Percentiles rank a stretch among this genome's conserved stretches.
Conservation (phyloP, 2,113 vertebrate species). For the Corythornis vintsioides region DNA sequence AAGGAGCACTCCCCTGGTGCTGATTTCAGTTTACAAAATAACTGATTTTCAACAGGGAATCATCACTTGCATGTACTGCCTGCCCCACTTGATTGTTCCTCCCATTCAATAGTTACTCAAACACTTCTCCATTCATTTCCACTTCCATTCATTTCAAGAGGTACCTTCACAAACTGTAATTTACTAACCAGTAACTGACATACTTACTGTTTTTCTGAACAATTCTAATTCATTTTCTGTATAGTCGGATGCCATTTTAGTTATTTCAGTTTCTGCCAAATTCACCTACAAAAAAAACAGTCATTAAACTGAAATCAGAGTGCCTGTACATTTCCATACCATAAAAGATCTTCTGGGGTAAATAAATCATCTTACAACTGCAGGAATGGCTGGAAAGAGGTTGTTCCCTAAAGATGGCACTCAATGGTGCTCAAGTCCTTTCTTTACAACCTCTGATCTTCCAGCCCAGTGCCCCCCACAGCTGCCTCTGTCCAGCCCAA, state of each 20-base stretch:
- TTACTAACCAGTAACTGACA: not conserved
- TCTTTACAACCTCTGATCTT: not conserved
- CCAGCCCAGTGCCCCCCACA: not conserved
- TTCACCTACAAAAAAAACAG: conserved; percentile 83
- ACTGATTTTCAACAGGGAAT: not conserved
- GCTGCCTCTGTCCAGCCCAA: not conserved
- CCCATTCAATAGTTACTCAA: not conserved
- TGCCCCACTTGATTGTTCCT: too few relatives aligned
- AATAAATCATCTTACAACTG: not conserved
- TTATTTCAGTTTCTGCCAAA: conserved; percentile 86
- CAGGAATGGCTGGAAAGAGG: not conserved
- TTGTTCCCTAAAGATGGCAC: not conserved
- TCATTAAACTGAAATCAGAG: not conserved
- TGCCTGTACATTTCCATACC: not conserved
- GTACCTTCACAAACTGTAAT: not conserved
- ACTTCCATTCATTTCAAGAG: not conserved
- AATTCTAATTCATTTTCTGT: conserved; percentile 94
- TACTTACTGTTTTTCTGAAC: conserved; percentile 91
- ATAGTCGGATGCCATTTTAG: conserved; percentile 92
- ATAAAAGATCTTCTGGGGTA: not conserved
- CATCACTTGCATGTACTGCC: not conserved
- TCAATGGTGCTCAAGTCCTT: accelerated
- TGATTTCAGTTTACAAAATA: not conserved
- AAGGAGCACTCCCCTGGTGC: not conserved
- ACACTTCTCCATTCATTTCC: not conserved